phyloP scores from a whole-genome alignment of 2,113 vertebrate species.

The Hemiprocne comata region DNA sequence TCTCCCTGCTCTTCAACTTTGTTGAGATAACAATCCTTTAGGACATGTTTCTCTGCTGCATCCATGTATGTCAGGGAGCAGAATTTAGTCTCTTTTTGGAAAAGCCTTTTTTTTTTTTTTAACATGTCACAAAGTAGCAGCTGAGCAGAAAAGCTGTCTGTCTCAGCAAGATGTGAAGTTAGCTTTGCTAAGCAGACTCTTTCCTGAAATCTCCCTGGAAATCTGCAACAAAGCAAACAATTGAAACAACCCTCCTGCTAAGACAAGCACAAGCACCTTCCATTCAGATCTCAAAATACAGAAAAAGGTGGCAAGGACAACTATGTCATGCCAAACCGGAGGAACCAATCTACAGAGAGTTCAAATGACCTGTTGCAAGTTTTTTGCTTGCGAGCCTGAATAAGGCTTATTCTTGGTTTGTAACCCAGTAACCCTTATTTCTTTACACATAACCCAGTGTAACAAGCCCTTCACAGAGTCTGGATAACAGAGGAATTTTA shows the following conservation, averaged over 20 bases:
- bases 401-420: neutral
- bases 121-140: neutral
- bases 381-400: fast-evolving
- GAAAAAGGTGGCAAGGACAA: neutral
- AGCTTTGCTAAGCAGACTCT: neutral
- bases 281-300: neutral
- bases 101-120: neutral
- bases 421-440: neutral
- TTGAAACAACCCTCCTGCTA: neutral
- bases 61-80: neutral
- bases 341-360: fast-evolving
- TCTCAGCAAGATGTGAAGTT: neutral
- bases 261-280: neutral
- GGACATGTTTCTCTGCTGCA: neutral
- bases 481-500: neutral
- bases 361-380: neutral
- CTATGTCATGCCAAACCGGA: neutral
- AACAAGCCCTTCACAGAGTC: neutral
- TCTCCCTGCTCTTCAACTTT: neutral
- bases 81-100: neutral
- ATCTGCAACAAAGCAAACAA: neutral
- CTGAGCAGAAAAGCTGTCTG: neutral
- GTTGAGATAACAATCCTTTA: neutral
- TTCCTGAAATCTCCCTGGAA: neutral
- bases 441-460: fast-evolving